These are phyloP conservation scores for Drosophila melanosoma DNA, from an alignment of 2,888 invertebrate species.

Conservation along the genomic window DNA sequence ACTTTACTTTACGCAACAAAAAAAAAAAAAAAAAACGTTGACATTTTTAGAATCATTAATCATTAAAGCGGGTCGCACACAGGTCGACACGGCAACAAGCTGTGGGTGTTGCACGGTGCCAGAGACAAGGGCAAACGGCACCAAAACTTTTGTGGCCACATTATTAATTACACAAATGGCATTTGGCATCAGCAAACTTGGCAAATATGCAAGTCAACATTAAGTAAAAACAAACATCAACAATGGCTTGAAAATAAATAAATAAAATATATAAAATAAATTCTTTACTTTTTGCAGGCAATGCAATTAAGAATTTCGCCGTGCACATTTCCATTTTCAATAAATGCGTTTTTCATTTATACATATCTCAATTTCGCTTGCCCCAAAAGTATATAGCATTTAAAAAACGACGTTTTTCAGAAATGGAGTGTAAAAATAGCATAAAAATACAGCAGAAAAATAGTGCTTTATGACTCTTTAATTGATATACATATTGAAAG, in stretches of 20 bases:
- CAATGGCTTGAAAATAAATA: background rate
- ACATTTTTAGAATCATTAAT: slow-evolving; percentile 75
- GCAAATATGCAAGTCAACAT: slow-evolving; percentile 62
- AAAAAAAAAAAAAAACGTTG: slow-evolving; percentile 46
- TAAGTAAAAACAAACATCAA: slow-evolving; percentile 31
- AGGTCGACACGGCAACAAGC: slow-evolving; percentile 45
- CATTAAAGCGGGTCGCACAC: slow-evolving; percentile 64
- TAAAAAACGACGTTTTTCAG: background rate
- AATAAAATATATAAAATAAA: background rate
- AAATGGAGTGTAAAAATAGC: background rate
- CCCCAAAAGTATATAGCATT: background rate
- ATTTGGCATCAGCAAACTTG: slow-evolving; percentile 31
- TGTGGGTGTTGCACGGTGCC: background rate
- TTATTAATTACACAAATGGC: slow-evolving; percentile 75
- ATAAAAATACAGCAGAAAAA: slow-evolving; percentile 1
- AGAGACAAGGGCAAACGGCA: slow-evolving; percentile 18
- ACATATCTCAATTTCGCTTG: slow-evolving; percentile 3
- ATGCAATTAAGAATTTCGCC: background rate
- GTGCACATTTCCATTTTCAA: background rate
- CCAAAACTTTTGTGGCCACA: slow-evolving; percentile 36
- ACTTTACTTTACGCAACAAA: slow-evolving; percentile 38
- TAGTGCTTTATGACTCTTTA: background rate
- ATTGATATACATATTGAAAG: background rate
- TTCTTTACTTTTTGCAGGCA: slow-evolving; percentile 1
- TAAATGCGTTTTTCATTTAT: background rate